Conservation (phyloP, 2,797 vertebrate genomes). For the Falco columbarius region DNA sequence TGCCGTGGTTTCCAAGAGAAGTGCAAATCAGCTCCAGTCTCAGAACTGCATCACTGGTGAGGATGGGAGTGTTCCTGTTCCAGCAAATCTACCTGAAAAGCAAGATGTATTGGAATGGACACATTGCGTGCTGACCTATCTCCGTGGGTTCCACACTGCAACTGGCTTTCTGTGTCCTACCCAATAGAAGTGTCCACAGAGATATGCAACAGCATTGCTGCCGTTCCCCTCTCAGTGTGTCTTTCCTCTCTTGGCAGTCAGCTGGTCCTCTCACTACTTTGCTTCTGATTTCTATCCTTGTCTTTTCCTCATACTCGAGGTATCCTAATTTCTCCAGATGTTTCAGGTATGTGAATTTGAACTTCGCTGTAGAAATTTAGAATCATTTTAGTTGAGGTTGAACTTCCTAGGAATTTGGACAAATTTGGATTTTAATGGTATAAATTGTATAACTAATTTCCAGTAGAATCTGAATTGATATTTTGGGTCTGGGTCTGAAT, state of each 20-base stretch:
- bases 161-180: neutral
- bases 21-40: neutral
- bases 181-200: neutral
- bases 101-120: neutral
- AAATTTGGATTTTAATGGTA: neutral
- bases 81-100: neutral
- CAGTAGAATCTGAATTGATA: neutral
- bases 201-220: neutral
- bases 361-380: neutral
- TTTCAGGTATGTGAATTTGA: neutral
- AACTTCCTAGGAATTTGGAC: neutral
- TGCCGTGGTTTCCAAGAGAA: neutral
- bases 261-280: neutral
- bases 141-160: neutral
- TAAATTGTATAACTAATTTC: neutral
- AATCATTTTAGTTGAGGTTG: neutral
- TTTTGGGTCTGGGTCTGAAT: neutral
- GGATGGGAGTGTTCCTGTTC: neutral
- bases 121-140: neutral
- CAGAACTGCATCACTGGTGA: neutral
- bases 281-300: neutral
- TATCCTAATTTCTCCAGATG: neutral
- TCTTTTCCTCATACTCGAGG: neutral
- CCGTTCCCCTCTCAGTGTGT: neutral
- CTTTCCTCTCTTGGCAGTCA: neutral